Base-by-base conservation (phyloP, 2,888 invertebrate species). In the Molanna angustata region DNA sequence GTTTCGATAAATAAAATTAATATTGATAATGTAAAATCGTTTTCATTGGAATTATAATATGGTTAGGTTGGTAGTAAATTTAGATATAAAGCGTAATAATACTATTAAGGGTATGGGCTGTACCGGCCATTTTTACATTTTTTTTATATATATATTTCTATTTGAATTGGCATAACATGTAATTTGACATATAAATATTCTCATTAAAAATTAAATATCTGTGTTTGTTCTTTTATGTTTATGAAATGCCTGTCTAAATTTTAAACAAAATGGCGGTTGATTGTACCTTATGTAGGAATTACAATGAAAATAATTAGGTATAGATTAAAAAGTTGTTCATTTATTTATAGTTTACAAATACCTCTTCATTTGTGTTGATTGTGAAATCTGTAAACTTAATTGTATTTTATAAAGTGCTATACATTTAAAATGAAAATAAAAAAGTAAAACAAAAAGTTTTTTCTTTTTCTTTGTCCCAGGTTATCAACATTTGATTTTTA, bases 321-420 rank as follows among this genome's bases (percentile, higher is more conserved):
- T 52, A 52, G 48, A 13, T 14, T 32, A 40, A 42, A 32, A 40
- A 51, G 42, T 51, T 51, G 51, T 51, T 51, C 21, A 46, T 45
- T 46, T 49, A 32, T 51, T 51, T 45, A 39, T 46, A 32, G 45
- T 51, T 51, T 51, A 44, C 46, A 44, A 13, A 33, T 44, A 51
- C 45, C 45, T 31, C 33, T 44, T 49, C 49, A 42, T 49, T 56
- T 56, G 47, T 56, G 51, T 56, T 56, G 51, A 49, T 56, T 52
- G 56, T 56, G 52, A 56, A 43, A 40, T 56, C 49, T 57, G 57
- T 57, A 57, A 54, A 57, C 51, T 44, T 57, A 48, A 49, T 54
- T n/a, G n/a, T 52, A 52, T 56, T 57, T 57, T 52, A 54, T 49
- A 50, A 58, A 58, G 55, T 58, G 58, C 56, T 56, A 49, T 56